Base-by-base conservation (phyloP, 2,797 vertebrate genomes). In the Falco novaeseelandiae region DNA sequence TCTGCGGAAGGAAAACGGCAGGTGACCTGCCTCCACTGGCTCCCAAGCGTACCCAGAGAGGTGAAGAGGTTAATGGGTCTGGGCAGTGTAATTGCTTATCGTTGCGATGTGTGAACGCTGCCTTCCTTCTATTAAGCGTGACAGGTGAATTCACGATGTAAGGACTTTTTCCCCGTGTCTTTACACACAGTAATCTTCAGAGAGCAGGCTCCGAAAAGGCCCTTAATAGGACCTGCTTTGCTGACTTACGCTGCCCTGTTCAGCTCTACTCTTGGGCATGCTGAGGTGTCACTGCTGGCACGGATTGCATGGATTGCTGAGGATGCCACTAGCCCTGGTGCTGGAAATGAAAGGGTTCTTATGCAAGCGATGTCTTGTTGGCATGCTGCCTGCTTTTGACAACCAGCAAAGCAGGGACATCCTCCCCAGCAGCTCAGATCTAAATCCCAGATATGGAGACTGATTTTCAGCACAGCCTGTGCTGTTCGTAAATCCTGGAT, bases 401-500 rank as follows among this genome's bases (percentile, higher is more conserved):
- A 88, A 57, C 29, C 38, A 65, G 61, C 34, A 70, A 83, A 81
- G 63, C 86, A 83, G 90, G 48, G 59, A 77, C 79, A 89, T 61
- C n/a, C 40, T 92, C 61, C 86, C 52, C 49, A 87, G 66, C 40
- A 89, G 67, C 86, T 97, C 66, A 26, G 59, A 90, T 78, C 67
- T 80, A 77, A 92, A 92, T 87, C 82, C 83, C 67, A 74, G 89
- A 87, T 95, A 83, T 2, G 18, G 73, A 94, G 92, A 91, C 27
- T 84, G 85, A 90, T 91, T 88, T 84, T 73, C 61, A 76, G 84
- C 87, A 77, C 61, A 94, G 85, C 16, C 73, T 80, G 66, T 52
- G 48, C 65, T 74, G 48, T 44, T 49, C 84, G 29, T 84, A 93
- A 97, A 90, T 96, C 88, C 78, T 91, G 89, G 71, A 96, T 94